A percentile compares a stretch with the other conserved stretches of the same genome.
These are phyloP conservation scores for Epicampocera succincta DNA, from an alignment of 2,888 invertebrate species.

Conservation along the genomic window DNA sequence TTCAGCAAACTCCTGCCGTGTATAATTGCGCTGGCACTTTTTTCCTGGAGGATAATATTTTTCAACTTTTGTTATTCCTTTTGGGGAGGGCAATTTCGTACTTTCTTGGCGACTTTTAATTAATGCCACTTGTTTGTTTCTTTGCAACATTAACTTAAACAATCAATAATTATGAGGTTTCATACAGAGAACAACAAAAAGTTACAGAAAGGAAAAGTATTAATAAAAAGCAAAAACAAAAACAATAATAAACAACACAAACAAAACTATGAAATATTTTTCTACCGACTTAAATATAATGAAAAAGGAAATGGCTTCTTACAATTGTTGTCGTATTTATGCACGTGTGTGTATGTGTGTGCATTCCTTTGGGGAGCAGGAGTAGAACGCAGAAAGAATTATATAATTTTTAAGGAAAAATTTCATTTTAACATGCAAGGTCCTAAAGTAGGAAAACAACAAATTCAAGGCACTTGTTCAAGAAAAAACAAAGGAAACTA, in stretches of 20 bases:
- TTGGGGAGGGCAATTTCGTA: background rate
- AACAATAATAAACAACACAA: slow-evolving; percentile 16
- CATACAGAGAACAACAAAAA: background rate
- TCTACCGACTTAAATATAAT: slow-evolving; percentile 29
- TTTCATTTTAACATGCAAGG: slow-evolving; percentile 59
- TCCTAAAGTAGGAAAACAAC: slow-evolving; percentile 41
- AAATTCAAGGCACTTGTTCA: slow-evolving; percentile 31
- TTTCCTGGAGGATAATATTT: background rate
- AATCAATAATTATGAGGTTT: slow-evolving; percentile 63
- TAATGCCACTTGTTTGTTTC: slow-evolving; percentile 48
- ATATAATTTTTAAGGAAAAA: slow-evolving; percentile 30
- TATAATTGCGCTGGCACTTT: background rate
- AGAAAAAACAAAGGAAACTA: slow-evolving; percentile 12
- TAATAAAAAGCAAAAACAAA: slow-evolving; percentile 10
- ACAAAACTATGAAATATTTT: slow-evolving; percentile 47
- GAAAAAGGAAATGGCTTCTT: slow-evolving; percentile 54
- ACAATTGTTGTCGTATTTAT: slow-evolving; percentile 14
- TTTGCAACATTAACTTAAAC: slow-evolving; percentile 49
- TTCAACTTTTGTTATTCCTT: background rate
- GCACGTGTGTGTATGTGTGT: background rate
- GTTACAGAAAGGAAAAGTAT: slow-evolving; percentile 14
- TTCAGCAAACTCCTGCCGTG: background rate
- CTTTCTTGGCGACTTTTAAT: slow-evolving; percentile 39
- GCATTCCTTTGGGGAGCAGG: background rate
- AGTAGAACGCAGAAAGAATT: slow-evolving; percentile 8